These are phyloP conservation scores for Holocentrus rufus DNA, from an alignment of 2,797 vertebrate species.

Conservation along the genomic window DNA sequence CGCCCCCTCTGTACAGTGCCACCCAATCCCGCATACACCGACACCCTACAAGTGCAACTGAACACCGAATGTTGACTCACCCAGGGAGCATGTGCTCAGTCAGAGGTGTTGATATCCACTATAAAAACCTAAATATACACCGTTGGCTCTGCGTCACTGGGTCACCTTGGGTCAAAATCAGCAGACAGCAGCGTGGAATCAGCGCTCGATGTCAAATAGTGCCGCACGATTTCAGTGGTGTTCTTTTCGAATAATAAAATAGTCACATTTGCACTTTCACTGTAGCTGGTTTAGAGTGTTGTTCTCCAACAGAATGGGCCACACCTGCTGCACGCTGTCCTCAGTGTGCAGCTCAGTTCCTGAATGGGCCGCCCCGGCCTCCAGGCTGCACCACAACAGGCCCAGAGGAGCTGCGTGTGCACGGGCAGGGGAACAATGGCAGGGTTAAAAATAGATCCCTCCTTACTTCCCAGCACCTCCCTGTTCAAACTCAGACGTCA, in stretches of 20 bases:
- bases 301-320: conserved; percentile 59
- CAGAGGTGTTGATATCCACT: conserved; percentile 70
- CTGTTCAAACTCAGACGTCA: conserved; percentile 60
- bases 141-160: conserved; percentile 37
- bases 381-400: conserved; percentile 26
- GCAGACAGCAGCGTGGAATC: not conserved
- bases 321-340: conserved; percentile 50
- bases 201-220: conserved; percentile 16
- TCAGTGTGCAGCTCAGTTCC: conserved; percentile 52
- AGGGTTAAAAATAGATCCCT: conserved; percentile 73
- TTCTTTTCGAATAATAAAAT: not conserved
- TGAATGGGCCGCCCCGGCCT: conserved; percentile 38
- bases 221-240: conserved; percentile 27
- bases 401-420: conserved; percentile 46
- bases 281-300: conserved; percentile 53
- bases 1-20: conserved; percentile 44
- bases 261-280: conserved; percentile 30
- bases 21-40: conserved; percentile 64
- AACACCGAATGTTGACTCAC: conserved; percentile 65
- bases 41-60: conserved; percentile 60
- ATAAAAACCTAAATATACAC: conserved; percentile 73
- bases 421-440: conserved; percentile 67
- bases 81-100: conserved; percentile 61
- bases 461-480: conserved; percentile 60
- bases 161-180: conserved; percentile 55